Percentiles rank a stretch among this genome's conserved stretches.
These are phyloP conservation scores for Sylvicapra grimmia DNA, from an alignment of 2,113 vertebrate species.

Conservation along the genomic window DNA sequence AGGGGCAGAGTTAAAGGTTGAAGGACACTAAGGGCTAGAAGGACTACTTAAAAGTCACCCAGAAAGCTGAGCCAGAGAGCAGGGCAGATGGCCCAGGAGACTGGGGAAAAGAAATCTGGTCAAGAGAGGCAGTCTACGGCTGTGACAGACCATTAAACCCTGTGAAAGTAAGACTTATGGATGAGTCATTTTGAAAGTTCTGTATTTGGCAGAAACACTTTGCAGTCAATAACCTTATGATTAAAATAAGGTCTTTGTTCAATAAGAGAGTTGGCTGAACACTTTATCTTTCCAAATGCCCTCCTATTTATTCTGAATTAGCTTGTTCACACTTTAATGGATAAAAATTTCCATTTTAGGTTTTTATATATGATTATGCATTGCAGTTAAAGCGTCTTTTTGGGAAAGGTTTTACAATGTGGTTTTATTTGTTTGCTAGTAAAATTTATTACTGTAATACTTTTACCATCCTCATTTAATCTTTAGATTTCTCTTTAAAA, in stretches of 20 bases:
- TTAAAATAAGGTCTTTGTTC: constrained; percentile 69
- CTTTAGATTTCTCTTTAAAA: constrained; percentile 49
- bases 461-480: constrained; percentile 64
- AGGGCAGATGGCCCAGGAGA: neutral
- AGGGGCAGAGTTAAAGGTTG: neutral
- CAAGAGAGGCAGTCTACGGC: neutral
- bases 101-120: neutral
- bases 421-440: constrained; percentile 74
- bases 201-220: constrained; percentile 57
- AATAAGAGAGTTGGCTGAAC: constrained; percentile 32
- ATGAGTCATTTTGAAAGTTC: constrained; percentile 59
- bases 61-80: neutral
- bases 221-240: constrained; percentile 55
- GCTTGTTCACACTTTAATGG: constrained; percentile 58
- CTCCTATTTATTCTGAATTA: constrained; percentile 64
- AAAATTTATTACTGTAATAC: constrained; percentile 70
- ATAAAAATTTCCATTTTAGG: constrained; percentile 68
- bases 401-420: constrained; percentile 68
- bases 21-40: neutral
- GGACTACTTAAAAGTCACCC: neutral
- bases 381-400: constrained; percentile 63
- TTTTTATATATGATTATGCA: constrained; percentile 66
- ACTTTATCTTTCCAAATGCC: constrained; percentile 54
- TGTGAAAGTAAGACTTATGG: constrained; percentile 37
- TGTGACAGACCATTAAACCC: neutral